phyloP scores from a whole-genome alignment of 2,888 invertebrate genomes.

The Cephus pygmeus region DNA sequence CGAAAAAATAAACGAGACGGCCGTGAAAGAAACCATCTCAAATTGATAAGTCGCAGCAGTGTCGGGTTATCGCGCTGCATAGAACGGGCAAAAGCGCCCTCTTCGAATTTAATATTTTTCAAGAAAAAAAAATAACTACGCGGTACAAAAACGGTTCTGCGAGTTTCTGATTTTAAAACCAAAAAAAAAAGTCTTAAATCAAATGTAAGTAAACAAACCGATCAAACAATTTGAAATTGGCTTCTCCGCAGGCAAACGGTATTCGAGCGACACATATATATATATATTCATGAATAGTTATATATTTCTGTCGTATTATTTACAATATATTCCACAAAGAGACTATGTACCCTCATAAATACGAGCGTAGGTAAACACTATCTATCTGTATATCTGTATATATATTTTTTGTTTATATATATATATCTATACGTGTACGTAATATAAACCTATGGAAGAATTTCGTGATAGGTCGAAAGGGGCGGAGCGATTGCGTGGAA shows the following conservation, averaged over 20 bases:
- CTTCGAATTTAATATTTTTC: background rate
- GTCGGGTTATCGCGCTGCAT: too few relatives aligned
- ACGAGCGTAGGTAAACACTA: constrained; percentile 43
- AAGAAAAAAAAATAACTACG: background rate
- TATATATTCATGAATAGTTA: constrained; percentile 19
- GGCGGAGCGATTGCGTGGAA: background rate
- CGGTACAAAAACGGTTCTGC: background rate
- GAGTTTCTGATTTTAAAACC: too few relatives aligned
- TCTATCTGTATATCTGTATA: constrained; percentile 32
- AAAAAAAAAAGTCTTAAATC: background rate
- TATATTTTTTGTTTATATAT: constrained; percentile 19
- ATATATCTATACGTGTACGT: constrained; percentile 1
- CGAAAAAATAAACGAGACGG: constrained; percentile 58
- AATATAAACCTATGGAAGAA: background rate
- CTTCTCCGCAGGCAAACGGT: constrained; percentile 47
- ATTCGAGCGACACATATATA: constrained; percentile 43
- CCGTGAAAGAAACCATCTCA: constrained; percentile 58
- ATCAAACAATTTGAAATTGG: constrained; percentile 47
- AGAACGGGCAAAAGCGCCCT: too few relatives aligned
- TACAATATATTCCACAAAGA: constrained; percentile 48
- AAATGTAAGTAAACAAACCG: background rate
- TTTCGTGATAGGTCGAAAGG: background rate
- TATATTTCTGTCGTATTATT: constrained; percentile 48
- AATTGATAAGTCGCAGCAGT: constrained; percentile 32
- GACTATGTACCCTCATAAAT: constrained; percentile 48